Base-by-base conservation (phyloP, 2,888 invertebrate genomes). In the Cetonia aurata region DNA sequence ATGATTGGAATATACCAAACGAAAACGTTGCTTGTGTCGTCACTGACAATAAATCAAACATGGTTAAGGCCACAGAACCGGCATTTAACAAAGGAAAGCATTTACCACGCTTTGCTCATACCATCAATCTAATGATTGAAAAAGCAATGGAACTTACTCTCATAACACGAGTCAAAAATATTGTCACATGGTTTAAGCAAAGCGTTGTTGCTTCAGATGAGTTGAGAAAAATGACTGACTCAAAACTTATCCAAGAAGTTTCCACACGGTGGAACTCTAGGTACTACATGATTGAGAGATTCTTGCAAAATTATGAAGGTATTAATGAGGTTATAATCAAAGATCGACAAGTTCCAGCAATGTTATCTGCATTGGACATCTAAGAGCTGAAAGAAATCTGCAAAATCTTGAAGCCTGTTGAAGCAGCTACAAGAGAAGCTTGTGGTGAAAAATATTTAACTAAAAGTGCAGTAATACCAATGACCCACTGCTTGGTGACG, bases 341-440 rank as follows among this genome's bases (percentile, higher is more conserved):
- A 56, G 77, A 79, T 72, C 68, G 67, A 67, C 75, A 15, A 65
- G 77, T 77, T 73, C 78, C 80, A n/a, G 71, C 77, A 55, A 81
- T 82, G 80, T 48, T 81, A 15, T 78, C 72, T 75, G 80, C 72
- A 67, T 62, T 62, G 65, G 77, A 80, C 52, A 67, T 80, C 57
- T 65, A 74, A 13, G 74, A 76, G 62, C 10, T 77, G 52, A 66
- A 76, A 70, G 77, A 77, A 69, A 53, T 80, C 70, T 62, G 78
- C 42, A 41, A 74, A 67, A 42, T 82, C 53, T 52, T 81, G 62
- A 73, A 71, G 4, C 81, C 79, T 17, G 56, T 81, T 0, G 80
- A 82, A 77, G 79, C 75, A 56, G 80, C 79, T 9, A 80, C 81
- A 10, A 80, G 78, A 52, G 79, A 82, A 79, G 72, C 81, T 44